A percentile compares a stretch with the other conserved stretches of the same genome.
Conservation (phyloP, 1,140 invertebrate genomes). For the Lineus longissimus region DNA sequence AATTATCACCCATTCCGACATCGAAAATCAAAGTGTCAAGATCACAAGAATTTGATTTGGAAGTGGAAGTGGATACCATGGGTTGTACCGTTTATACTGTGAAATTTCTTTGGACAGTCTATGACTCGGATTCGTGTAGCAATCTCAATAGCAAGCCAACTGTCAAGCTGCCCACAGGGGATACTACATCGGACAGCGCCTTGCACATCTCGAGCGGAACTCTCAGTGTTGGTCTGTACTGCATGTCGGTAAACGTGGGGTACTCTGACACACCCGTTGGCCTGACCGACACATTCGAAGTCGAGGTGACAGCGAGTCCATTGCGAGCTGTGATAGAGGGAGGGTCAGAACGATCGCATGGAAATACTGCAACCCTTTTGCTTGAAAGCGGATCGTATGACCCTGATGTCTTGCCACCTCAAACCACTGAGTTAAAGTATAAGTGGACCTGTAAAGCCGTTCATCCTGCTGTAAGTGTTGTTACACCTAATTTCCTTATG, state of each 20-base stretch:
- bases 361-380: conserved; percentile 9
- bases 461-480: too few relatives aligned
- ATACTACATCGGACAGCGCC: conserved; percentile 13
- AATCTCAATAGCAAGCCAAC: neutral
- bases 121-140: conserved; percentile 16
- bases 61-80: conserved; percentile 24
- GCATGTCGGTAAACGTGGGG: conserved; percentile 25
- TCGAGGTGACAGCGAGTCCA: conserved; percentile 25
- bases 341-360: conserved; percentile 18
- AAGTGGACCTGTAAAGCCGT: conserved; percentile 29
- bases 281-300: conserved; percentile 18
- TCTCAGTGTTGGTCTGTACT: conserved; percentile 24
- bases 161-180: conserved; percentile 11
- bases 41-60: conserved; percentile 26
- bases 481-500: too few relatives aligned
- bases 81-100: conserved; percentile 29
- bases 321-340: conserved; percentile 32
- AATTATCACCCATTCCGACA: conserved; percentile 19
- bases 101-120: conserved; percentile 30
- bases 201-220: conserved; percentile 11
- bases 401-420: conserved; percentile 22
- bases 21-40: conserved; percentile 15
- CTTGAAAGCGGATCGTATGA: conserved; percentile 38
- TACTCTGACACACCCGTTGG: conserved; percentile 32
- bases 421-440: conserved; percentile 19